Evolutionary conservation across 1,140 invertebrate species (phyloP).

Genomic region (Drosophila pseudoobscura): DNA sequence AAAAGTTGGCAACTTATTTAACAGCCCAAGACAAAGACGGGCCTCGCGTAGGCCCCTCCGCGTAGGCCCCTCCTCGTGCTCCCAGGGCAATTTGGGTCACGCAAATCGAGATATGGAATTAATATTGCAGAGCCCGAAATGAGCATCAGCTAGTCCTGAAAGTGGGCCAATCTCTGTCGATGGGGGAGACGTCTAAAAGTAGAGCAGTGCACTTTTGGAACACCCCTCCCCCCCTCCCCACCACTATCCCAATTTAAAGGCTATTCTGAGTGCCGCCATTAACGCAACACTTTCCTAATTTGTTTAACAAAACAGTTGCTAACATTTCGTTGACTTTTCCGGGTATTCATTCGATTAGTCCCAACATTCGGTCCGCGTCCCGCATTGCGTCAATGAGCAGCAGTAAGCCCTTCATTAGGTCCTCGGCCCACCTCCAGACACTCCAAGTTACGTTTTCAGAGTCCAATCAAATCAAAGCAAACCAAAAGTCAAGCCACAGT

Average conservation of each 20-base stretch:
- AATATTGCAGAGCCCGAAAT: constrained; percentile 38
- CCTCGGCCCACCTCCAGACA: neutral
- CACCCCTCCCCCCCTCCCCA: too few relatives aligned
- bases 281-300: too few relatives aligned
- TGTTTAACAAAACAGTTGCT: neutral
- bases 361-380: neutral
- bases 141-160: constrained; percentile 14
- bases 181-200: neutral
- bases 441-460: neutral
- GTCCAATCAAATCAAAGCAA: constrained; percentile 11
- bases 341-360: constrained; percentile 1
- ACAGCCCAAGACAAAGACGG: constrained; percentile 51
- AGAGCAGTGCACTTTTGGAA: neutral
- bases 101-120: constrained; percentile 56
- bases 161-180: constrained; percentile 4
- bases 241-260: too few relatives aligned
- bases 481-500: constrained; percentile 11
- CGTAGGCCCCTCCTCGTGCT: too few relatives aligned
- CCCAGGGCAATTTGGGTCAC: constrained; percentile 63
- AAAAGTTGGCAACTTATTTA: constrained; percentile 69
- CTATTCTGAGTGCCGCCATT: too few relatives aligned
- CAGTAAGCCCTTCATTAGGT: constrained; percentile 17
- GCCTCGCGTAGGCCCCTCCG: constrained; percentile 33
- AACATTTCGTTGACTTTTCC: neutral
- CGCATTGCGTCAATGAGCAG: constrained; percentile 19